A percentile compares a stretch with the other conserved stretches of the same genome.
These are phyloP conservation scores for Schizothorax lantsangensis DNA, from an alignment of 2,797 vertebrate genomes.

Conservation along the genomic window DNA sequence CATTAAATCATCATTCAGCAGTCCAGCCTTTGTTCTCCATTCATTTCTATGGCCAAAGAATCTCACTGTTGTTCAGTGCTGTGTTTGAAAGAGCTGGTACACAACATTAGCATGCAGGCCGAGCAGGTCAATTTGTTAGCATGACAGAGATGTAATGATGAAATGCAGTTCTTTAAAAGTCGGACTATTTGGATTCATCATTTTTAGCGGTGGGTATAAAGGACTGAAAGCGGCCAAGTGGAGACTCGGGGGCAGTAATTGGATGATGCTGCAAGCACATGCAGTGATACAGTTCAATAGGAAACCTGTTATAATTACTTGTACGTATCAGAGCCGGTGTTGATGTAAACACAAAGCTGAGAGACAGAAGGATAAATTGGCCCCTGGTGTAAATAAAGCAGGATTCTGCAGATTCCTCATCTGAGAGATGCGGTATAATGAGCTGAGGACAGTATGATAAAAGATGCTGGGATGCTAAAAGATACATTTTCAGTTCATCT, in stretches of 20 bases:
- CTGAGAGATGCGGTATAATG: conserved; percentile 74
- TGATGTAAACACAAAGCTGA: conserved; percentile 81
- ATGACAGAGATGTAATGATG: conserved; percentile 59
- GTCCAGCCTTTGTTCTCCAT: conserved; percentile 38
- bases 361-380: conserved; percentile 84
- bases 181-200: conserved; percentile 60
- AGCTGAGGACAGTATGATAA: conserved; percentile 74
- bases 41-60: conserved; percentile 28
- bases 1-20: conserved; percentile 39
- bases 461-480: conserved; percentile 66
- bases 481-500: conserved; percentile 39
- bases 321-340: conserved; percentile 79
- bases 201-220: conserved; percentile 59
- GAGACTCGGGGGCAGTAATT: conserved; percentile 77
- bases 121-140: conserved; percentile 59
- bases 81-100: conserved; percentile 38
- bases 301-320: conserved; percentile 86
- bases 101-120: conserved; percentile 50
- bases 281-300: conserved; percentile 84
- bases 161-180: conserved; percentile 56
- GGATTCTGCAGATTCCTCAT: conserved; percentile 74
- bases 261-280: conserved; percentile 81
- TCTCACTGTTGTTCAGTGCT: conserved; percentile 3
- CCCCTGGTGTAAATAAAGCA: conserved; percentile 83
- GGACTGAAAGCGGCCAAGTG: conserved; percentile 66